Conservation (phyloP, 2,888 invertebrate genomes). For the Bibio marci region DNA sequence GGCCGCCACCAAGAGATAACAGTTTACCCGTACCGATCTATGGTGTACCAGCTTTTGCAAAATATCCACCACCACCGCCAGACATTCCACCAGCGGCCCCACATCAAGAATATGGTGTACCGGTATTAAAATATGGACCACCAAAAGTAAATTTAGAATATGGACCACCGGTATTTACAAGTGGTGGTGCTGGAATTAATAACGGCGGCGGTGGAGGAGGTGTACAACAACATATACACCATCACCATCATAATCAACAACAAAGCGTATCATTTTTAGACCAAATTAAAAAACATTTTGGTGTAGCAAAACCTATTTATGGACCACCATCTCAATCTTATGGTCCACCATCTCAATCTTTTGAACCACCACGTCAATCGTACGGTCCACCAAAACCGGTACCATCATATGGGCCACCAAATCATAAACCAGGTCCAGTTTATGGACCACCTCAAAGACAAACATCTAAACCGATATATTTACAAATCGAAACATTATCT, state of each 20-base stretch:
- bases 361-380: constrained; percentile 14
- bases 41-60: constrained; percentile 3
- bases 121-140: constrained; percentile 30
- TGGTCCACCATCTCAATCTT: constrained; percentile 14
- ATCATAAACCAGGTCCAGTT: constrained; percentile 23
- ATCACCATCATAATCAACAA: not conserved
- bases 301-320: constrained; percentile 27
- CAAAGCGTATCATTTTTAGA: constrained; percentile 16
- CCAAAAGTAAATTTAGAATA: constrained; percentile 32
- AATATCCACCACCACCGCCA: constrained; percentile 5
- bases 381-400: constrained; percentile 6
- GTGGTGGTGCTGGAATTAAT: not conserved
- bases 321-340: constrained; percentile 22
- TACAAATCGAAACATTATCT: too few relatives aligned
- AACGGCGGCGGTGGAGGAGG: not conserved
- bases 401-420: constrained; percentile 12
- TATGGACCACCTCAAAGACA: constrained; percentile 26
- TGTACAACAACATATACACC: constrained; percentile 2
- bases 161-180: constrained; percentile 22
- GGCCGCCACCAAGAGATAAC: not conserved
- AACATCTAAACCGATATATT: constrained; percentile 16
- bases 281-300: constrained; percentile 26
- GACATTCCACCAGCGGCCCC: constrained; percentile 22
- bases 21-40: constrained; percentile 3
- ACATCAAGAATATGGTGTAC: constrained; percentile 25